Base-by-base conservation (phyloP, 2,113 vertebrate genomes). In the Reinhardtius hippoglossoides region DNA sequence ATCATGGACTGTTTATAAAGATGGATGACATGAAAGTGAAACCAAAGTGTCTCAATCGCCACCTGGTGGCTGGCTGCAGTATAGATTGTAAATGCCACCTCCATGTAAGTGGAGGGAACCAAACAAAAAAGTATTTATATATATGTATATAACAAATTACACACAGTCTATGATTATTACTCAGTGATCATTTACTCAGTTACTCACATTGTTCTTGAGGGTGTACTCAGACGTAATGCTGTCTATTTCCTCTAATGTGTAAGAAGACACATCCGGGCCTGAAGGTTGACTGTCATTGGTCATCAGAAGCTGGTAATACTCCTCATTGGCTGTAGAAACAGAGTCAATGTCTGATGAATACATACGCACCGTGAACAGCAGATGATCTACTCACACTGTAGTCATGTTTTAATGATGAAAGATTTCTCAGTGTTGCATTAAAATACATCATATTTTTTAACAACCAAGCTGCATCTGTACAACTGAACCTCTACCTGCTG, bases 241-340 rank as follows among this genome's bases (percentile, higher is more conserved):
- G 90, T 96, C 96, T 0, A 99, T 94, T 78, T 99, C 97, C 31
- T 96, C 95, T 44, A 97, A 89, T 0, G 96, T 97, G 79, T 95
- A 97, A 24, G 96, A 96, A 0, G 96, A 96, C 16, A 95, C 95
- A 2, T 95, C 95, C 54, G 94, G 78, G 10, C 94, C 90, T 42
- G 94, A 94, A 6, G 95, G 94, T 40, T 95, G 96, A 81, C 91
- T 94, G 88, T 97, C 95, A 23, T 96, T 95, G 75, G 82, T 93
- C 96, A 96, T 95, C 67, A 96, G 89, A 87, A 97, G 84, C 77
- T 97, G 96, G 86, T 97, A 98, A 69, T 99, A 98, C 46, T 99
- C 97, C 76, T 99, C 97, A 76, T 94, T 99, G 23, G 97, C 98
- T 99, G 84, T 5, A 87, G 80, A 12, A 78, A 72, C 5, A 56